Base-by-base conservation (phyloP, 2,888 invertebrate species). In the Furcula furcula region DNA sequence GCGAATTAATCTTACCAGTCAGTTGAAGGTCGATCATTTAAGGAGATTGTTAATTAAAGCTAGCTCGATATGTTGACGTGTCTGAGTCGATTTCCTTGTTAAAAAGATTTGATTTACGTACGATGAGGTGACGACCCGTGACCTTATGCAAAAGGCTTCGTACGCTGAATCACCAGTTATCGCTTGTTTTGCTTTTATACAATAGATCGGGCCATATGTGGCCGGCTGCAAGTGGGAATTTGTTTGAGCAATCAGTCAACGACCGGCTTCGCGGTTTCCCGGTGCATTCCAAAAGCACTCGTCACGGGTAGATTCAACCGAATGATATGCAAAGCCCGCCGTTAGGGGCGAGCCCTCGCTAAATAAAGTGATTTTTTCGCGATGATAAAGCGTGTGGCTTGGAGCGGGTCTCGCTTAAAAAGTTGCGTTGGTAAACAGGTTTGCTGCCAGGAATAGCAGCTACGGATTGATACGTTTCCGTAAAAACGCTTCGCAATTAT, bases 291-390 rank as follows among this genome's bases (percentile, higher is more conserved):
- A 41, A 42, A 36, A 32, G 44, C 44, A 52, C 69, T 78, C 70
- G 74, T 82, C 78, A 78, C 54, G 50, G 59, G 67, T 55, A 75
- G 81, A 82, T 79, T 76, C 80, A 75, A 72, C 74, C 71, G 66
- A 69, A 68, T 65, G 72, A 79, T 80, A 82, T 77, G 74, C 76
- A 62, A 65, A 72, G 44, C 56, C 45, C 48, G 60, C 72, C 64
- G 68, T 75, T 73, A 74, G 64, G 59, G 53, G 53, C 63, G 53
- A 42, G 62, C 58, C 63, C 53, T 57, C 58, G 33, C 27, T 42
- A 58, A 58, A 46, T 44, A 51, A 30, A 46, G 48, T 44, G 46
- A 61, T 53, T 65, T 62, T 71, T 64, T 53, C 47, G 48, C 51
- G 25, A 35, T 51, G 55, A 59, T 65, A 56, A 38, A 31, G 35